Conservation (phyloP, 2,888 invertebrate genomes). For the Carpatolechia fugitivella region DNA sequence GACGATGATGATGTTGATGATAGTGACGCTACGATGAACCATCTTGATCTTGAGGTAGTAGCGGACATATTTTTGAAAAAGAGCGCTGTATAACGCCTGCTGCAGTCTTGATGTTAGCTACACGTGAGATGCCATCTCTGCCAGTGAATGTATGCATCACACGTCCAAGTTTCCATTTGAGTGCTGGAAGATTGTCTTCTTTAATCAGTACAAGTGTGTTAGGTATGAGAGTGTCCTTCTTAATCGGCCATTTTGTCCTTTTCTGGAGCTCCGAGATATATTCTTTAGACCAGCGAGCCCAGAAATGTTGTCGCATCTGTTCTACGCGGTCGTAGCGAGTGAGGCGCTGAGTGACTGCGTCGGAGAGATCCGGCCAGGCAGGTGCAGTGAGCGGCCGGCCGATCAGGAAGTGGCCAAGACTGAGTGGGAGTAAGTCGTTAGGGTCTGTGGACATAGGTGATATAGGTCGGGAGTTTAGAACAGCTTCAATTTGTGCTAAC, state of each 20-base stretch:
- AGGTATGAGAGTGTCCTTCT: background rate
- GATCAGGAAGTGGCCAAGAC: conserved; percentile 38
- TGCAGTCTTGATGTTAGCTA: background rate
- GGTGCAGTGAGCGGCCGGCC: conserved; percentile 14
- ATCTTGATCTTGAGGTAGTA: background rate
- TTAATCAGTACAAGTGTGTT: background rate
- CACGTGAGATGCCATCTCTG: conserved; percentile 1
- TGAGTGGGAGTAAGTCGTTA: conserved; percentile 29
- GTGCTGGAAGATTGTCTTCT: background rate
- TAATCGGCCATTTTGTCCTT: conserved; percentile 17
- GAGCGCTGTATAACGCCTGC: background rate
- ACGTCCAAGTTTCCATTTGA: background rate
- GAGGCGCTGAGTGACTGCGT: background rate
- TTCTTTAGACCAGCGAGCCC: conserved; percentile 15
- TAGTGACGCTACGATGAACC: background rate
- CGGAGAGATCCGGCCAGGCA: background rate
- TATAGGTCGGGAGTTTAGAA: conserved; percentile 30
- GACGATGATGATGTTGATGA: too few species aligned
- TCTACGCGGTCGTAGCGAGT: conserved; percentile 12
- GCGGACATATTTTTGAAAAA: background rate
- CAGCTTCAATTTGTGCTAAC: conserved; percentile 27
- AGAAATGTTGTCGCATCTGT: conserved; percentile 17
- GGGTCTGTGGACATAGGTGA: conserved; percentile 27
- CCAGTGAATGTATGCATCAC: background rate
- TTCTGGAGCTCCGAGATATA: conserved; percentile 17